Conservation (phyloP, 2,888 invertebrate species). For the Philonicus albiceps region DNA sequence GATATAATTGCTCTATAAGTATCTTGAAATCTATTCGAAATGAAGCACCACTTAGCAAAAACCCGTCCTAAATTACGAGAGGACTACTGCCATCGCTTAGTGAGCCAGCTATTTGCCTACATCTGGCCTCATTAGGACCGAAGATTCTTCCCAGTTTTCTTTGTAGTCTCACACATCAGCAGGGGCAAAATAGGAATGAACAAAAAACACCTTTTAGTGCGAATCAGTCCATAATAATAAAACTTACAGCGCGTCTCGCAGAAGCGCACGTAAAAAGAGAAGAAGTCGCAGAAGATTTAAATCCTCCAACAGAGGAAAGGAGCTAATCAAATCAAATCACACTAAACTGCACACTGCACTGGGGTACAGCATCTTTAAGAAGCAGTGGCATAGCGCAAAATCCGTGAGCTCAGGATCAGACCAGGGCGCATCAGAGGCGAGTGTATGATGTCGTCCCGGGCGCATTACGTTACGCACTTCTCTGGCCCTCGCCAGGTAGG, state of each 20-base stretch:
- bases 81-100: not conserved
- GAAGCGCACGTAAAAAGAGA: not conserved
- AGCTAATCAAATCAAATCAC: constrained; percentile 39
- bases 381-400: not conserved
- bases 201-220: constrained; percentile 20
- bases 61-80: not conserved
- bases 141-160: not conserved
- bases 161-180: not conserved
- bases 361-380: not conserved
- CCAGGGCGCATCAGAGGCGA: not conserved
- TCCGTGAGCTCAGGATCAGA: not conserved
- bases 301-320: constrained; percentile 13
- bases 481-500: not conserved
- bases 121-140: not conserved
- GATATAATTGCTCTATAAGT: not conserved
- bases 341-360: constrained; percentile 23
- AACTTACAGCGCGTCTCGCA: constrained; percentile 3
- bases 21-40: not conserved
- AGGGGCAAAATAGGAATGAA: not conserved
- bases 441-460: not conserved
- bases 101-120: not conserved
- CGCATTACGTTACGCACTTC: constrained; percentile 25
- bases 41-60: not conserved
- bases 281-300: not conserved
- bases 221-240: constrained; percentile 31